phyloP scores from a whole-genome alignment of 2,113 vertebrate species.

The Aythya baeri region DNA sequence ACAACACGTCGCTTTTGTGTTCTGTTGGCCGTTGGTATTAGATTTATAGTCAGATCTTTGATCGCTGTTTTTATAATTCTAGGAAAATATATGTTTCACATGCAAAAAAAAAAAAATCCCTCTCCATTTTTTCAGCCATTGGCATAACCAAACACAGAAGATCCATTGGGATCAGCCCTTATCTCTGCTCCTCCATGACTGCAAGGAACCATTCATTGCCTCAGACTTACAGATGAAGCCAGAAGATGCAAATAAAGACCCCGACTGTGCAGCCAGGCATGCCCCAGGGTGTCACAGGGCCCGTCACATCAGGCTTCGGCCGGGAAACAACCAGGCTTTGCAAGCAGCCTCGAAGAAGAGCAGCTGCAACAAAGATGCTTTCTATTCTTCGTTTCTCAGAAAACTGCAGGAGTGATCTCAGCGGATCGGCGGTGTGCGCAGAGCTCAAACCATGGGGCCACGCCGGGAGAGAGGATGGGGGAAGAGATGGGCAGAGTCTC shows the following conservation, averaged over 20 bases:
- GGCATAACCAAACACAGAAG: neutral
- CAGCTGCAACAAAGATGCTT: neutral
- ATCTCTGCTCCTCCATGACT: neutral
- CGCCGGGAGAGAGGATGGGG: neutral
- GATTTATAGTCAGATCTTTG: neutral
- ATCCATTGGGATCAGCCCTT: neutral
- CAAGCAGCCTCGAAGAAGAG: neutral
- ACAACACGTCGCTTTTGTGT: neutral
- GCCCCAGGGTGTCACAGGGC: neutral
- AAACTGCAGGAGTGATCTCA: neutral
- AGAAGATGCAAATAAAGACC: constrained; percentile 2
- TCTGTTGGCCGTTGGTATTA: neutral
- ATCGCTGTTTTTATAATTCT: neutral
- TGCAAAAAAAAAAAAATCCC: neutral
- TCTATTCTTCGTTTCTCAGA: neutral
- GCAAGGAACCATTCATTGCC: neutral
- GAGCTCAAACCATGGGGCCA: neutral
- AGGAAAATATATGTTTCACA: neutral
- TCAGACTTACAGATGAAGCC: neutral
- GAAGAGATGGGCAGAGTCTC: neutral
- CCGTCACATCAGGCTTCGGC: neutral
- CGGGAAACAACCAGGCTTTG: neutral
- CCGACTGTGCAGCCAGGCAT: accelerated
- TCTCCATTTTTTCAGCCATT: neutral
- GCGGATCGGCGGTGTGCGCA: accelerated